Evolutionary conservation across 2,888 invertebrate species (phyloP), one percentile per base, ranked within the genome.

Genomic region (Eupithecia dodoneata): DNA sequence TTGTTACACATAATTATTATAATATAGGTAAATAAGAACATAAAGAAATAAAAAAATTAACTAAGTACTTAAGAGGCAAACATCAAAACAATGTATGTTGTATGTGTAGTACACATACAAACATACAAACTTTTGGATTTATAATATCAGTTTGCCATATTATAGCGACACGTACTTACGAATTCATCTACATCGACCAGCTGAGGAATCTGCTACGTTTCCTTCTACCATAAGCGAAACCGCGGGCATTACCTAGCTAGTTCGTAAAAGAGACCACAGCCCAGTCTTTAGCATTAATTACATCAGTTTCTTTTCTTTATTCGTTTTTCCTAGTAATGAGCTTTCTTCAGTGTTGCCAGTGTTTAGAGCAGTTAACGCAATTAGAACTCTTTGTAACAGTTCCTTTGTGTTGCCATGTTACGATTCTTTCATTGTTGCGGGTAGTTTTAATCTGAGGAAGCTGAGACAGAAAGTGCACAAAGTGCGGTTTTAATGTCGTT

Each of bases 331-430:
- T 4, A 63, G 74, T 76, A 75, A 78, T 78, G 75, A 78, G 78
- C 78, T 78, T 74, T 77, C 77, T 77, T 78, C 78, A 72, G 78
- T 78, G 75, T 59, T 78, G 75, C 78, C 73, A 73, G 59, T 77
- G 76, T 77, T 80, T 76, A 76, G 79, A 76, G 55, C 75, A 73
- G 71, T 78, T 78, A 79, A 76, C 78, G 74, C 79, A 79, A 80
- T 80, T 80, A 80, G 79, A 77, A 30, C 74, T 76, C 78, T 76
- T 80, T 78, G 80, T 77, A 74, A 72, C 55, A 30, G 45, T 41
- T 71, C 70, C 73, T 78, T 80, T 80, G 69, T 78, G 78, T 78
- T 77, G 76, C 76, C 74, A 74, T 77, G 72, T 74, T 71, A 71
- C 75, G 52, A 63, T 79, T 71, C 71, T 59, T 71, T 30, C 73